Conservation (phyloP, 2,113 vertebrate genomes). For the Turnix velox region DNA sequence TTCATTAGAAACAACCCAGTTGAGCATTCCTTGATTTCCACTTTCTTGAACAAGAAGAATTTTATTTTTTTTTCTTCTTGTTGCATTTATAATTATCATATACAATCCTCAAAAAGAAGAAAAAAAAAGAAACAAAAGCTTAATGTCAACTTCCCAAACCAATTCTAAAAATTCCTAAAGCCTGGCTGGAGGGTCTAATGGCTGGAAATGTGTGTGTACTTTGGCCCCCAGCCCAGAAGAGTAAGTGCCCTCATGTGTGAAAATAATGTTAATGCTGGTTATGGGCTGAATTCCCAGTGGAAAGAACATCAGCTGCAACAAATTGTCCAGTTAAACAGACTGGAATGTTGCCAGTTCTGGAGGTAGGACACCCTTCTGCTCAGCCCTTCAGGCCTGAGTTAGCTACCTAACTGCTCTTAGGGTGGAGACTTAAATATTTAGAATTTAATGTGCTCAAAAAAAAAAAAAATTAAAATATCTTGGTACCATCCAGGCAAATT, state of each 20-base stretch:
- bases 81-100: background rate
- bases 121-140: conserved; percentile 18
- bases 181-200: conserved; percentile 38
- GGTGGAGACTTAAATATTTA: background rate
- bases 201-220: conserved; percentile 51
- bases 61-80: background rate
- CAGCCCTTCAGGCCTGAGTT: background rate
- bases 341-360: background rate
- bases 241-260: conserved; percentile 71
- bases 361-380: background rate
- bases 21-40: background rate
- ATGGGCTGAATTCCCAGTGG: conserved; percentile 61
- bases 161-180: conserved; percentile 30
- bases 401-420: background rate
- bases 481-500: background rate
- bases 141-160: conserved; percentile 43
- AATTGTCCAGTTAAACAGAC: conserved; percentile 54
- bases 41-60: background rate
- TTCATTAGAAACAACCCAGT: conserved; percentile 5
- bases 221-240: conserved; percentile 46
- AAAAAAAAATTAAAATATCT: background rate
- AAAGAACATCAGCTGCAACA: conserved; percentile 59
- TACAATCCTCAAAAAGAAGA: background rate
- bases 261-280: conserved; percentile 71
- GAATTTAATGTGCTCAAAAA: background rate